A percentile compares a stretch with the other conserved stretches of the same genome.
These are phyloP conservation scores for Platycheirus rosarum DNA, from an alignment of 2,888 invertebrate genomes.

Conservation along the genomic window DNA sequence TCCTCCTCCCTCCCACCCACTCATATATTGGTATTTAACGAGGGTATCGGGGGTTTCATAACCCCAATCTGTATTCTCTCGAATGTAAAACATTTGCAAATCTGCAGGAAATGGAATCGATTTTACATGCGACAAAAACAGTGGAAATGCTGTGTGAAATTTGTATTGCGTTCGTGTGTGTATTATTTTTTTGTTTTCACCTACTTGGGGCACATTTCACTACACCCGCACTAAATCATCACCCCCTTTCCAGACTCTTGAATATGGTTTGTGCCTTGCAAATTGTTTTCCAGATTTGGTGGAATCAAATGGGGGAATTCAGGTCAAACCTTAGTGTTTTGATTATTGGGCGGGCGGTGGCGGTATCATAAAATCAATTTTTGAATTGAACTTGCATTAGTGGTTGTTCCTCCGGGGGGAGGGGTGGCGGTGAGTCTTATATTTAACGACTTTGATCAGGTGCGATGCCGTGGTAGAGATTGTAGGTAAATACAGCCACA, in stretches of 20 bases:
- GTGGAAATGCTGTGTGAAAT: constrained; percentile 35
- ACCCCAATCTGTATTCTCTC: constrained; percentile 62
- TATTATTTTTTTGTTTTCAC: constrained; percentile 1
- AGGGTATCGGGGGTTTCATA: constrained; percentile 8
- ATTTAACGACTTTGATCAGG: constrained; percentile 62
- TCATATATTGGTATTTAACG: background rate
- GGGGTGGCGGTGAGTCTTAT: constrained; percentile 26
- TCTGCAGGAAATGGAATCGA: constrained; percentile 70
- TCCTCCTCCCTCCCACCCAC: constrained; percentile 12
- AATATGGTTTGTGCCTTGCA: constrained; percentile 41
- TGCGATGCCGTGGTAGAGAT: constrained; percentile 1
- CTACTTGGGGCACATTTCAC: constrained; percentile 21
- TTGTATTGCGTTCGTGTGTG: constrained; percentile 42
- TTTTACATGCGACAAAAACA: constrained; percentile 70
- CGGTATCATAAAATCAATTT: constrained; percentile 69
- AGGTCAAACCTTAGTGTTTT: constrained; percentile 54
- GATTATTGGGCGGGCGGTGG: too few relatives aligned
- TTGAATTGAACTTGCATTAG: constrained; percentile 59
- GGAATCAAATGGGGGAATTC: constrained; percentile 2
- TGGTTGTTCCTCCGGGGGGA: constrained; percentile 35
- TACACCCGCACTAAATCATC: too few relatives aligned
- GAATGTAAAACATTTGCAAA: constrained; percentile 69
- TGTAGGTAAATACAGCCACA: background rate
- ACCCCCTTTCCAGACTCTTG: constrained; percentile 9
- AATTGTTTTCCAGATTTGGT: constrained; percentile 45